These are phyloP conservation scores for Pangasianodon gigas DNA, from an alignment of 2,113 vertebrate species.

Conservation along the genomic window DNA sequence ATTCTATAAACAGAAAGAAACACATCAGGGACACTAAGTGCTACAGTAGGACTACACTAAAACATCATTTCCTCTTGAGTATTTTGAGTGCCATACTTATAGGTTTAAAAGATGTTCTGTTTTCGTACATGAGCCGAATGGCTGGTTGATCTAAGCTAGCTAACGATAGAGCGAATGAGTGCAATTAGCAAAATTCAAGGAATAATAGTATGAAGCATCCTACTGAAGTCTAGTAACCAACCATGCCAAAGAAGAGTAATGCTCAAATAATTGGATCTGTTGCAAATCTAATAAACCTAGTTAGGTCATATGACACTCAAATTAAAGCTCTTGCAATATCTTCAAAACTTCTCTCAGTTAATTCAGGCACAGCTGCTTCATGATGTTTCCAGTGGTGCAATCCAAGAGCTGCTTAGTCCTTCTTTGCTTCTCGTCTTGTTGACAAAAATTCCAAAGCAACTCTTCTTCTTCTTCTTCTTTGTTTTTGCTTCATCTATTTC, in stretches of 20 bases:
- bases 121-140: constrained; percentile 56
- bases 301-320: constrained; percentile 61
- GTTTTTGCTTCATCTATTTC: constrained; percentile 58
- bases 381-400: constrained; percentile 36
- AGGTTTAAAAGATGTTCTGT: constrained; percentile 61
- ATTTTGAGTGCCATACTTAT: constrained; percentile 55
- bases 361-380: constrained; percentile 13
- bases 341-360: background rate
- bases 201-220: constrained; percentile 59
- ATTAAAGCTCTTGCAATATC: constrained; percentile 68
- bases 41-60: constrained; percentile 62
- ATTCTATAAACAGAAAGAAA: constrained; percentile 51
- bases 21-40: constrained; percentile 63
- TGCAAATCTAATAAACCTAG: constrained; percentile 55
- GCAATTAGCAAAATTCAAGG: constrained; percentile 62
- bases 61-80: constrained; percentile 54
- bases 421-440: background rate
- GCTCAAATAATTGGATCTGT: constrained; percentile 61
- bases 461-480: background rate
- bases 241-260: constrained; percentile 67
- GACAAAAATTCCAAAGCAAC: constrained; percentile 52
- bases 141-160: constrained; percentile 55
- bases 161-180: constrained; percentile 54
- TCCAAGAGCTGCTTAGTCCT: constrained; percentile 7
- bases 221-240: constrained; percentile 68